Evolutionary conservation across 2,888 invertebrate species (phyloP), one percentile per base, ranked within the genome.

Genomic region (Nemoura dubitans): DNA sequence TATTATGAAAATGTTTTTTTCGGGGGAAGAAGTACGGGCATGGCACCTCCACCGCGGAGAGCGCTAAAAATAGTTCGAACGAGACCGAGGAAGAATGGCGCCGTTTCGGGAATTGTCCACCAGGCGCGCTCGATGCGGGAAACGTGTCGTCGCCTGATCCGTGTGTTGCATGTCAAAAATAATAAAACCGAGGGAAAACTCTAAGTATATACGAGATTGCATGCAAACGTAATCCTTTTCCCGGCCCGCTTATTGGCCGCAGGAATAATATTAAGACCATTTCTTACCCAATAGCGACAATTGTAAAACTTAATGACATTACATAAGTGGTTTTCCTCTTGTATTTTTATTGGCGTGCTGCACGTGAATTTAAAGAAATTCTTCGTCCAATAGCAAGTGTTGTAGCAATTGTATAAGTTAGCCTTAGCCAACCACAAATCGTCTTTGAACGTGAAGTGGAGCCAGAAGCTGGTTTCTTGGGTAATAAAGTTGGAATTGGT

Each of bases 401-500:
- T 27, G 87, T 85, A 84, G 83, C 87, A 80, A 87, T 87, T 87
- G 87, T 87, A 86, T 87, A 84, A 84, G 80, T 87, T 87, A 86
- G 84, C 86, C 83, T 77, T 43, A 86, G 84, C 88, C 88, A 86
- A 88, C 88, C 88, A 88, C 88, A 88, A 88, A 87, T 88, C 88
- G 88, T 83, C 86, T 87, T 82, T 77, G 77, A 59, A 84, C 59
- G 86, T 86, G 76, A 36, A 43, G 81, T 42, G 83, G 85, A 29
- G 88, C 86, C 87, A 87, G 76, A 76, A 59, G 84, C 76, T 84
- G 84, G 26, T 84, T 84, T 76, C 76, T 84, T 29, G 29, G 84
- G 84, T 84, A 84, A 86, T 88, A 87, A 88, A 88, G 83, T 88
- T 87, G 88, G 88, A 88, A 88, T 88, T 88, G 88, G 88, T 88